Base-by-base conservation (phyloP, 2,113 vertebrate species). In the Strix aluco region DNA sequence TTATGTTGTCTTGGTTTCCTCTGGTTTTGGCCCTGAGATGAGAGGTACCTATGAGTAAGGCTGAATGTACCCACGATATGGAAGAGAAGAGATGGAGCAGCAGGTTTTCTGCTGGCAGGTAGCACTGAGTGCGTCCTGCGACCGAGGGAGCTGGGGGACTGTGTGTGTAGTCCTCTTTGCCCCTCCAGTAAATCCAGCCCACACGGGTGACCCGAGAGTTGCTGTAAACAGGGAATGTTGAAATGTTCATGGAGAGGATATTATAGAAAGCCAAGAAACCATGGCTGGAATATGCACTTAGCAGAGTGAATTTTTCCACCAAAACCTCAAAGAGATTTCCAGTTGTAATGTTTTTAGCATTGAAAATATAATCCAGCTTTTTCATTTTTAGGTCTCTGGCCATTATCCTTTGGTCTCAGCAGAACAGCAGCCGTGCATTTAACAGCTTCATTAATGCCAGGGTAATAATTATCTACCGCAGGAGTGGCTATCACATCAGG, bases 61-160 rank as follows among this genome's bases (percentile, higher is more conserved):
- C 42, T 52, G 40, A 25, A 26, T 1, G 2, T 15, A 13, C 4
- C 25, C 16, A 4, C 4, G 18, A 14, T 5, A 11, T 0, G 22
- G 49, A 30, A 0, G 36, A 30, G 46, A 71, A 7, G 44, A 38
- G 62, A 55, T 16, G 74, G 52, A 81, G 34, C 32, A 27, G 2
- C 15, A 51, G 20, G n/a, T 54, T 58, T 70, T 10, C 55, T 86
- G 65, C 61, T 26, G 81, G 61, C n/a, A 18, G 29, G 42, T 19
- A 54, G 16, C 84, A 25, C 59, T 18, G 42, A 25, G 58, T 19
- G 4, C 57, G 25, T n/a, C 62, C 82, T 16, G n/a, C 6, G 5
- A 62, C 52, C 40, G 32, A 3, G 22, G 71, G 77, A 40, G 34
- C 71, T 65, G 71, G 13, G 9, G 4, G 22, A n/a, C 26, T 7